phyloP scores from a whole-genome alignment of 2,113 vertebrate genomes.

The Rhipidura dahli region DNA sequence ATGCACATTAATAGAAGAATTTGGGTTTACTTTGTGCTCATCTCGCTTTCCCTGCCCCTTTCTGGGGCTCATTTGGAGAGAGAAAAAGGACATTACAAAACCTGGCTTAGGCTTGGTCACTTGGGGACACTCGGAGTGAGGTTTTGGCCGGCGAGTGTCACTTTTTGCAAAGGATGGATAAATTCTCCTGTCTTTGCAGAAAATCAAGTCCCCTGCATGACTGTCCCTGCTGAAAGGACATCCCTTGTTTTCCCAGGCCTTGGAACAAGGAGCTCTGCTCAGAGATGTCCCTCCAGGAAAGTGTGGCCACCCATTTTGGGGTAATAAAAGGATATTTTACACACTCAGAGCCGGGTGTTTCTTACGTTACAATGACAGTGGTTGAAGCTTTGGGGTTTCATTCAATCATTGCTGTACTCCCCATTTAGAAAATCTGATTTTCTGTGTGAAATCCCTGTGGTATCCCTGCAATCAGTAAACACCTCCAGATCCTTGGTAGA shows the following conservation, averaged over 20 bases:
- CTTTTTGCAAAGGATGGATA: neutral
- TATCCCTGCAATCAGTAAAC: neutral
- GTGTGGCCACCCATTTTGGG: fast-evolving
- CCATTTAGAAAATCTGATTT: neutral
- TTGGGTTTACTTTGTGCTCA: neutral
- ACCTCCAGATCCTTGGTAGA: neutral
- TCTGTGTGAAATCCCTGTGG: neutral
- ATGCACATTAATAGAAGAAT: neutral
- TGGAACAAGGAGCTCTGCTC: neutral
- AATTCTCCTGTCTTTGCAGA: neutral
- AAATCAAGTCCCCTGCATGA: neutral
- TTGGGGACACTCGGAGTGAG: neutral
- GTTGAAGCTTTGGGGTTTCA: neutral
- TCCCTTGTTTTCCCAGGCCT: neutral
- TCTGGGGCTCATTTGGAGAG: neutral
- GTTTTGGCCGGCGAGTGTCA: fast-evolving
- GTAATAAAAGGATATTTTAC: neutral
- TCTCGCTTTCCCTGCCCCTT: neutral
- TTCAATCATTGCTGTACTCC: neutral
- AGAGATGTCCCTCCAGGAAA: neutral
- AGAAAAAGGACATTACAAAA: neutral
- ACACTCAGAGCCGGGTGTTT: neutral
- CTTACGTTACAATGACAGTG: too few relatives aligned
- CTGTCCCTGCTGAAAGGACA: neutral
- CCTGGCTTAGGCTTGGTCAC: neutral